phyloP scores from a whole-genome alignment of 2,797 vertebrate species.

The Petrocephalus sullivani region DNA sequence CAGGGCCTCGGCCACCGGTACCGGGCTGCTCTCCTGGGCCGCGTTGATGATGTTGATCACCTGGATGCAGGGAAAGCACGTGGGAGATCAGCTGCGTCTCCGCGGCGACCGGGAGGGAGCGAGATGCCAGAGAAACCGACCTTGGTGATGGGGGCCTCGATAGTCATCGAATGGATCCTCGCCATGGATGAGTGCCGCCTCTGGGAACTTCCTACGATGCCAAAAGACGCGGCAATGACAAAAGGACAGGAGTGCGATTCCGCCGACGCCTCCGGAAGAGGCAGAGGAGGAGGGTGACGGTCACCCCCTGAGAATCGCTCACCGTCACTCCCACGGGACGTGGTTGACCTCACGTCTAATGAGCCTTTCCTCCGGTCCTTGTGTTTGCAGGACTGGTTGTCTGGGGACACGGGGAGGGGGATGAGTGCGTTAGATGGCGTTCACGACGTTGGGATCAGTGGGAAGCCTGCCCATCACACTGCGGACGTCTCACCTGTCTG shows the following conservation, averaged over 20 bases:
- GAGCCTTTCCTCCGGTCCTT: conserved; percentile 95
- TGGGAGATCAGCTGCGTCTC: conserved; percentile 14
- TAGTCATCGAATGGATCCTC: conserved; percentile 96
- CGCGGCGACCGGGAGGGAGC: neutral
- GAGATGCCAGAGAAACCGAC: conserved; percentile 53
- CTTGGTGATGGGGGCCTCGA: conserved; percentile 98
- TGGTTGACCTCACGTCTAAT: conserved; percentile 79
- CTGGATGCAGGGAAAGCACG: conserved; percentile 50
- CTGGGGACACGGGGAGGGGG: conserved; percentile 53
- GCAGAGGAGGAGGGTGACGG: conserved; percentile 22
- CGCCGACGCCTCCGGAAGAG: neutral
- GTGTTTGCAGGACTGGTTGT: conserved; percentile 80
- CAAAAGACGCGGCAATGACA: neutral
- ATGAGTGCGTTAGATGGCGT: neutral
- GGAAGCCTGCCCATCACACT: neutral
- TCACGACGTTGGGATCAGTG: neutral
- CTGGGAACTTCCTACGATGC: conserved; percentile 75
- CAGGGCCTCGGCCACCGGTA: conserved; percentile 88
- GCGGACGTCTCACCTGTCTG: conserved; percentile 73
- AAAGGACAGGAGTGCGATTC: neutral
- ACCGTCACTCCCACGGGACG: conserved; percentile 87
- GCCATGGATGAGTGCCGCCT: conserved; percentile 93
- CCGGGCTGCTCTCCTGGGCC: conserved; percentile 89
- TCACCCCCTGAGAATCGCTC: conserved; percentile 51
- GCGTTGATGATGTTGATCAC: conserved; percentile 96